Conservation (phyloP, 1,140 invertebrate genomes). For the Colletes latitarsis region DNA sequence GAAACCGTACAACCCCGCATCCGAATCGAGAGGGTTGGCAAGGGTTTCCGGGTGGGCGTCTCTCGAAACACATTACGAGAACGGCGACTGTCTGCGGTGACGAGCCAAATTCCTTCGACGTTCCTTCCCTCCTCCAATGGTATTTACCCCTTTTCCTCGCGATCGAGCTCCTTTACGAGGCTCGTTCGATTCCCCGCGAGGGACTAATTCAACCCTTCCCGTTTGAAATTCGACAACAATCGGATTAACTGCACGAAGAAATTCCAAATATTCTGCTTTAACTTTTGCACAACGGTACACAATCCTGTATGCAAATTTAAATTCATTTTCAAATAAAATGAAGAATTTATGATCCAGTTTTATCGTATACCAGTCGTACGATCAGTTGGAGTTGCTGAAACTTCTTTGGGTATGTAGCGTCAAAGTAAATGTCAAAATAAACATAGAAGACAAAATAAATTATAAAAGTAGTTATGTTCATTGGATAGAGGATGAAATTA, state of each 20-base stretch:
- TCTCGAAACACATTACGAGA: constrained; percentile 55
- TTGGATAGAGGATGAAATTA: too few relatives aligned
- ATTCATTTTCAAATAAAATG: too few relatives aligned
- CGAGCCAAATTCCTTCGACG: constrained; percentile 61
- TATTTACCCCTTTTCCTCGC: background rate
- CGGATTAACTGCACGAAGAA: background rate
- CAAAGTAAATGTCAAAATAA: too few relatives aligned
- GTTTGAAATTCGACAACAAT: background rate
- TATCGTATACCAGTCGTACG: too few relatives aligned
- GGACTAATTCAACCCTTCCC: background rate
- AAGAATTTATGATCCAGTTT: too few relatives aligned
- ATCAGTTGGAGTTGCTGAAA: too few relatives aligned
- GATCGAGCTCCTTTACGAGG: background rate
- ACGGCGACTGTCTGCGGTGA: constrained; percentile 47
- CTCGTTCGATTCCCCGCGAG: constrained; percentile 1
- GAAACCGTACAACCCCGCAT: background rate
- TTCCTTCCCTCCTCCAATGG: constrained; percentile 10
- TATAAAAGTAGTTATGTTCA: too few relatives aligned
- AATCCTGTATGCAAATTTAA: too few relatives aligned
- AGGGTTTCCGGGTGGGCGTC: constrained; percentile 19
- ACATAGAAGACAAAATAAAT: too few relatives aligned
- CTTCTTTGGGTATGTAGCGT: too few relatives aligned
- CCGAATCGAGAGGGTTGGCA: constrained; percentile 5
- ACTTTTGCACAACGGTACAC: background rate
- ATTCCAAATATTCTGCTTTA: background rate